Evolutionary conservation across 2,113 vertebrate genomes (phyloP), one percentile per base, ranked within the genome.

Genomic region (Triplophysa rosa): DNA sequence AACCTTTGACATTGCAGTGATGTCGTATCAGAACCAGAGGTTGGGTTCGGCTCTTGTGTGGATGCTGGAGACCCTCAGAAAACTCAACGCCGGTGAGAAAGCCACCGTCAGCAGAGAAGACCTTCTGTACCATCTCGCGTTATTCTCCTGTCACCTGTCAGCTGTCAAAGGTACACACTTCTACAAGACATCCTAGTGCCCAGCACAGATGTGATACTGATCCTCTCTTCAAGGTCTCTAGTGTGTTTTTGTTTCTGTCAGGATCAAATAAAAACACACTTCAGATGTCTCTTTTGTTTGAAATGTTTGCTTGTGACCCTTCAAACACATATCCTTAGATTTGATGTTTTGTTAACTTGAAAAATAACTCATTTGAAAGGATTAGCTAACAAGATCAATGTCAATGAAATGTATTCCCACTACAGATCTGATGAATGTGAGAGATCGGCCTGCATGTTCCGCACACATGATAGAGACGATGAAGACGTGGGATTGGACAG

Each of bases 1-100:
- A 67, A 71, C 62, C 21, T 85, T 82, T 56, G 81, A 85, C 6
- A 59, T 87, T 9, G 83, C 80, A 17, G 40, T 13, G 62, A 37
- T 86, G 14, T 85, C 87, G 8, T 49, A 64, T 13, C 26, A 75
- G 24, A 79, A 84, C 63, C 42, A 67, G 1, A 78, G 66, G 24
- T 67, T 67, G 17, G 29, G 73, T 1, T 75, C 47, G 29, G 74
- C 75, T 19, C 16, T 62, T 14, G 67, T 76, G 8, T 88, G 87
- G 87, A 68, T 82, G 77, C 37, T 69, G 54, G 81, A 86, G 4
- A 80, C 75, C 1, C 21, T 85, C 45, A 81, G 52, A 72, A 83
- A 79, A 61, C 82, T 88, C 16, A 64, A 77, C 14, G 67, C 63
- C 3, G 80, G 66, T 17, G 23, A 26, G 37, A 11, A 49, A 16